Evolutionary conservation across 2,888 invertebrate genomes (phyloP), one percentile per base, ranked within the genome.

Genomic region (Andrena praecox): DNA sequence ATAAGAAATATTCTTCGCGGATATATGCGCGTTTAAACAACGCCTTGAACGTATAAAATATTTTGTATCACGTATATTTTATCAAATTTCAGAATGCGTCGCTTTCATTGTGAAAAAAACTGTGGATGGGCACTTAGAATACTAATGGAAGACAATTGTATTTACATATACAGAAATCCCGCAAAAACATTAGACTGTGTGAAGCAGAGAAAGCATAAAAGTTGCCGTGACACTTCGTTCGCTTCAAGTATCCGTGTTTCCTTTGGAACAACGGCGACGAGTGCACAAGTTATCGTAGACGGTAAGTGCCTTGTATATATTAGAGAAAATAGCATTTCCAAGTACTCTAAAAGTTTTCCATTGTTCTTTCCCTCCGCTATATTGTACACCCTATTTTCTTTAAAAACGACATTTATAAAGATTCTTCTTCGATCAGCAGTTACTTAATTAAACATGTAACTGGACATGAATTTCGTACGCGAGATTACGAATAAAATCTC

Each of bases 321-420:
- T 63, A 75, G 50, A 56, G 42, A 81, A 75, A 76, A 66, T 68
- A 59, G 33, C 31, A 70, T 62, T 16, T 77, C 31, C 66, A 64
- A 68, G 16, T 75, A 62, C 24, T 52, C 68, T 69, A 59, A 42
- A 42, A 70, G 62, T 29, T 67, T 29, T 59, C 24, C 33, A 67
- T 29, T 54, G 48, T 60, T 59, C 50, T n/a, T 56, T 77, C n/a
- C n/a, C 27, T 50, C 16, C 56, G n/a, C 24, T 78, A 68, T 50
- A 50, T 29, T 60, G 24, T 60, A 48, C 29, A 27, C 2, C 8
- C 48, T 80, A 80, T 29, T 69, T 70, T 66, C 48, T 50, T 70
- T 64, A 60, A 62, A 74, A 73, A 63, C 68, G 71, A 77, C 42
- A 29, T 80, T 77, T 68, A 64, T 35, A 64, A 54, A n/a, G 20